These are phyloP conservation scores for Oxycera nigricornis DNA, from an alignment of 2,888 invertebrate species.

Conservation along the genomic window DNA sequence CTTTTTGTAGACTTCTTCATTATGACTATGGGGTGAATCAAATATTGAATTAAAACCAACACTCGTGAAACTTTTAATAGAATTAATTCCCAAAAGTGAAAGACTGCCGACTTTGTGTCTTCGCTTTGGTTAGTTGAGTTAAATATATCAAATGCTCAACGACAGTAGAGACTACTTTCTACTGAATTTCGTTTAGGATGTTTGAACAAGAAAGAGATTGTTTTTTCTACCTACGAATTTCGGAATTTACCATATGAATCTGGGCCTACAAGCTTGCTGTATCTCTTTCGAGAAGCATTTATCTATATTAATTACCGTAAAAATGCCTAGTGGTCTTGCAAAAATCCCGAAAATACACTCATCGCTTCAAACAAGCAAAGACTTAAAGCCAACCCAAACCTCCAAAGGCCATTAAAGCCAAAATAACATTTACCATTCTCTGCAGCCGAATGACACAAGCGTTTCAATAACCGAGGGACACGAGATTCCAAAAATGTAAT, in stretches of 20 bases:
- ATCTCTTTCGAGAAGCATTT: too few species aligned
- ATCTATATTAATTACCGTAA: too few species aligned
- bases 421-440: not conserved
- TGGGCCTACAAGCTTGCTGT: too few species aligned
- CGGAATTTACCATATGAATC: too few species aligned
- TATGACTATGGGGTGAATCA: not conserved
- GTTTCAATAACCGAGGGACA: not conserved
- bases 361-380: not conserved
- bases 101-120: not conserved
- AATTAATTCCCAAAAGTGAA: not conserved
- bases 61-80: constrained; percentile 11
- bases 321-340: not conserved
- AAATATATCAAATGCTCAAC: too few species aligned
- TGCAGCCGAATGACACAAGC: not conserved
- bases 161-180: too few species aligned
- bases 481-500: not conserved
- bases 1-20: not conserved
- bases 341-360: not conserved
- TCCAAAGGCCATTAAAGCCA: not conserved
- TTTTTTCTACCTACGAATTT: too few species aligned
- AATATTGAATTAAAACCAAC: constrained; percentile 18
- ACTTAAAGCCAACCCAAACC: not conserved
- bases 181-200: not conserved
- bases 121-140: not conserved
- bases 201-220: not conserved